Evolutionary conservation across 2,113 vertebrate species (phyloP).

Genomic region (Ceratotherium simum): DNA sequence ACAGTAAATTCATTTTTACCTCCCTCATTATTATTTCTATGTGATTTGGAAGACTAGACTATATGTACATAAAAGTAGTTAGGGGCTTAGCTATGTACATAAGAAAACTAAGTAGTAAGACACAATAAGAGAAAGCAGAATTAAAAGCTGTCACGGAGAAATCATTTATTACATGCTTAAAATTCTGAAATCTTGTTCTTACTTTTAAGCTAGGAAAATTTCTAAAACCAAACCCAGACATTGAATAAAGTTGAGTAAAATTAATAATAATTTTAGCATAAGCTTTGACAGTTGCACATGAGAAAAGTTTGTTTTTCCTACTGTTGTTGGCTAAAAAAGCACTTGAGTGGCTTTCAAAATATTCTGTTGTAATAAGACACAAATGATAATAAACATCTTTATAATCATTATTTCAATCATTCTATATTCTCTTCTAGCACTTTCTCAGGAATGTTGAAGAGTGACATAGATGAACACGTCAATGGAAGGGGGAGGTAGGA

Average conservation of each 20-base stretch:
- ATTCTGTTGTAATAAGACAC: constrained; percentile 60
- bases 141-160: background rate
- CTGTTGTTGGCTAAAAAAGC: constrained; percentile 65
- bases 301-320: constrained; percentile 75
- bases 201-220: constrained; percentile 45
- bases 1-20: background rate
- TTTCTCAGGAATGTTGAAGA: background rate
- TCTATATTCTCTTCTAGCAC: constrained; percentile 6
- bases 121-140: constrained; percentile 16
- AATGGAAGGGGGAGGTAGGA: background rate
- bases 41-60: background rate
- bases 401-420: background rate
- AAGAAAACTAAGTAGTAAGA: background rate
- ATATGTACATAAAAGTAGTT: background rate
- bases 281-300: constrained; percentile 71
- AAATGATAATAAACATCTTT: constrained; percentile 65
- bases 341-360: constrained; percentile 68
- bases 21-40: background rate
- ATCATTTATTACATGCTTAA: constrained; percentile 3
- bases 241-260: constrained; percentile 67
- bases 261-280: constrained; percentile 74
- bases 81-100: background rate
- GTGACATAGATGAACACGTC: background rate
- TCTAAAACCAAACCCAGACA: constrained; percentile 54
- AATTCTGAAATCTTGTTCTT: constrained; percentile 37